Evolutionary conservation across 53 echinoderm and acorn worm genomes (phyloP), one percentile per base, ranked within the genome.

Genomic region (Crossaster papposus): DNA sequence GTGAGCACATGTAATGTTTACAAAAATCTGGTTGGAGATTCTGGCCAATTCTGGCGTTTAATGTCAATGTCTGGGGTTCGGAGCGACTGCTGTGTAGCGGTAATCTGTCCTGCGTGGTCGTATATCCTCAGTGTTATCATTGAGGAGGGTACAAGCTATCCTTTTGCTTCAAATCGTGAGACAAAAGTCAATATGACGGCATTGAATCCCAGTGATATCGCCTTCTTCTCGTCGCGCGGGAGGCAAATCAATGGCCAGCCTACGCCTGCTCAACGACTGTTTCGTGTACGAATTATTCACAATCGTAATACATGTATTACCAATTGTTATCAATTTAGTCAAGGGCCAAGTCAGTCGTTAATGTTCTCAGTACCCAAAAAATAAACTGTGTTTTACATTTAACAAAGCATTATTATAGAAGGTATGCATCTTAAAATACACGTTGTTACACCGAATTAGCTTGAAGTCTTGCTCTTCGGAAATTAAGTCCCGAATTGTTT

Each of bases 101-200:
- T 24, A 64, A 35, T 58, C 53, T 54, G 54, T 28, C 34, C 55
- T 80, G 74, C 17, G 74, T 74, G 74, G 17, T 3, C 36, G 74
- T 51, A 30, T 55, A 58, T 63, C 81, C 33, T 81, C 33, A 58
- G 63, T 81, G 36, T 34, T 62, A 33, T 64, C 44, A 74, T 74
- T 31, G 58, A 36, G 63, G 34, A 81, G 81, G 81, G 58, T 63
- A 31, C 52, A 54, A 86, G 37, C 36, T 63, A 62, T 77, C 63
- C 38, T 58, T 87, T 87, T 62, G 37, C 72, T 63, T 33, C 63
- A 87, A 87, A 75, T 75, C 77, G 87, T 23, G 35, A 87, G 77
- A 77, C 87, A 75, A 77, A 77, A 75, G 76, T 87, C 87, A 87
- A 87, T 87, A 87, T 54, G 62, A 87, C 77, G 87, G 87, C 77